phyloP scores from a whole-genome alignment of 2,888 invertebrate species.

The Ormyrus labotus region DNA sequence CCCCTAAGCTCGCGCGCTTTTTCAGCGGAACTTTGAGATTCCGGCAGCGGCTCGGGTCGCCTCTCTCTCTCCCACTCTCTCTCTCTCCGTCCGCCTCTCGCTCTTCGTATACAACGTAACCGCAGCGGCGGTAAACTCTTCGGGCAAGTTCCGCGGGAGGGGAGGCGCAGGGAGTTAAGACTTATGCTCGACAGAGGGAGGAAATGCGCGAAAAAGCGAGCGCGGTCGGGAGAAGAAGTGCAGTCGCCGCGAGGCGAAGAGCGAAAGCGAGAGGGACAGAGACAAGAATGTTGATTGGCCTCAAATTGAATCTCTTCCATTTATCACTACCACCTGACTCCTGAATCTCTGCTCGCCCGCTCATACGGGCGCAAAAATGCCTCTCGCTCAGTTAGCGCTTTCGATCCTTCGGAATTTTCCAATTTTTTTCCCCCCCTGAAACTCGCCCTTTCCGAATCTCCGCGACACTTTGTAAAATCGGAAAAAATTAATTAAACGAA shows the following conservation, averaged over 20 bases:
- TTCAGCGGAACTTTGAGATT: slow-evolving; percentile 54
- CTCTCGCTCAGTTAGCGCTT: neutral
- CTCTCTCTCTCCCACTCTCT: too few relatives aligned
- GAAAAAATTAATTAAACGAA: slow-evolving; percentile 42
- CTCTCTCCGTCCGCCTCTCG: too few relatives aligned
- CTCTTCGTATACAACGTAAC: too few relatives aligned
- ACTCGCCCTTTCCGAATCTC: neutral
- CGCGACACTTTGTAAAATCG: neutral
- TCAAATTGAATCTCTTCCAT: slow-evolving; percentile 73
- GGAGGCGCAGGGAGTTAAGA: slow-evolving; percentile 26
- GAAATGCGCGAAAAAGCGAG: slow-evolving; percentile 65
- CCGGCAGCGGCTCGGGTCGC: slow-evolving; percentile 27
- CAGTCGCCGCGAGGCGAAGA: slow-evolving; percentile 33
- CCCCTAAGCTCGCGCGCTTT: slow-evolving; percentile 43
- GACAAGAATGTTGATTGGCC: slow-evolving; percentile 74
- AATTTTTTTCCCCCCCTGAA: neutral
- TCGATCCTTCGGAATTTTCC: neutral
- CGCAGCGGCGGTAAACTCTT: too few relatives aligned
- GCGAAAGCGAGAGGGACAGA: slow-evolving; percentile 61
- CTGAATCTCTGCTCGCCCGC: neutral
- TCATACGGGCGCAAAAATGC: too few relatives aligned
- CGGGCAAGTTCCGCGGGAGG: neutral
- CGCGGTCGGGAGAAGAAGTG: slow-evolving; percentile 56
- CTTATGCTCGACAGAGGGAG: slow-evolving; percentile 61
- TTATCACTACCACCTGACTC: slow-evolving; percentile 67